phyloP scores from a whole-genome alignment of 2,113 vertebrate species.

The Arvicanthis niloticus region DNA sequence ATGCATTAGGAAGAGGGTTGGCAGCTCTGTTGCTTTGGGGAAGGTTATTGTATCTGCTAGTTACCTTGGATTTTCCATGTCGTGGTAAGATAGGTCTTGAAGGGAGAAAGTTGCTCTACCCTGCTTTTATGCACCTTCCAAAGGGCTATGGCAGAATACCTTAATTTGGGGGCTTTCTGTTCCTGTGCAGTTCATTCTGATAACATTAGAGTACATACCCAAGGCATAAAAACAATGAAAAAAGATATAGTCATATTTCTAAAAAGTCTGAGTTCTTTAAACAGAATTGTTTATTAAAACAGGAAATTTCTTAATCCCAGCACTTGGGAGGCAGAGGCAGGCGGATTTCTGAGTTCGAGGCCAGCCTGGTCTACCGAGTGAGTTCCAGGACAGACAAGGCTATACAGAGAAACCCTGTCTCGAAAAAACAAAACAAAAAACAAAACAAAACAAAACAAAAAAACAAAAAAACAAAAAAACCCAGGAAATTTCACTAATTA shows the following conservation, averaged over 20 bases:
- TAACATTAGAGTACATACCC: neutral
- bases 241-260: neutral
- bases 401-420: too few species aligned
- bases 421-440: too few species aligned
- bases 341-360: too few species aligned
- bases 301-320: too few species aligned
- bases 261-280: neutral
- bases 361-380: too few species aligned
- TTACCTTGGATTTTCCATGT: neutral
- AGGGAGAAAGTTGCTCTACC: neutral
- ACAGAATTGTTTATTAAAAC: neutral
- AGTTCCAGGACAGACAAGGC: too few species aligned
- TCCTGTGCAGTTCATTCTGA: neutral
- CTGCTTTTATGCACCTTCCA: neutral
- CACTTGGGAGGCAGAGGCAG: too few species aligned
- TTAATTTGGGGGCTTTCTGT: too few species aligned
- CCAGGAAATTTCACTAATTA: neutral
- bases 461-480: too few species aligned
- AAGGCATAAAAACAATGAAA: neutral
- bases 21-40: neutral
- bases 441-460: too few species aligned
- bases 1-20: neutral
- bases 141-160: neutral
- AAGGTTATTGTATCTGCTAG: conserved; percentile 23
- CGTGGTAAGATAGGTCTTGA: neutral